These are phyloP conservation scores for Sebastes trivittatus DNA, from an alignment of 2,797 vertebrate species.

Conservation along the genomic window DNA sequence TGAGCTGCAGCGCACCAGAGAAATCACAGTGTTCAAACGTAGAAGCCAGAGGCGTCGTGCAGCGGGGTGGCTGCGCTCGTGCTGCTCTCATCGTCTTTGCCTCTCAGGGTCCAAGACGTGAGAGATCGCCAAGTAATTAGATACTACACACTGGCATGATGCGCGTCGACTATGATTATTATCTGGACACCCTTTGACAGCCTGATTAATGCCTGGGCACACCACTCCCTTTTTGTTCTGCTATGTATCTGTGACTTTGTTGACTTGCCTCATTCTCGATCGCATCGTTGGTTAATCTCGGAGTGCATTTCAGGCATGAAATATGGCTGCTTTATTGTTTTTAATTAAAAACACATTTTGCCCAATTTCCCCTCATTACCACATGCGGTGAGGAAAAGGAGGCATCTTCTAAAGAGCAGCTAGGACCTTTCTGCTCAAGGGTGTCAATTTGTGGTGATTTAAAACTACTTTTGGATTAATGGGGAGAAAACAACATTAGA, in stretches of 20 bases:
- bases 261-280: slow-evolving; percentile 32
- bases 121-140: slow-evolving; percentile 60
- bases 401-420: slow-evolving; percentile 35
- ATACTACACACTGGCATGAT: slow-evolving; percentile 32
- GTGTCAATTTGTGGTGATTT: slow-evolving; percentile 70
- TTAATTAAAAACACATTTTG: slow-evolving; percentile 78
- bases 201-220: slow-evolving; percentile 50
- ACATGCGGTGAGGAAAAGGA: slow-evolving; percentile 2
- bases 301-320: slow-evolving; percentile 42
- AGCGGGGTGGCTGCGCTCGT: slow-evolving; percentile 12
- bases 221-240: slow-evolving; percentile 6
- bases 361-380: slow-evolving; percentile 64
- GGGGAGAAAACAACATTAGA: slow-evolving; percentile 65
- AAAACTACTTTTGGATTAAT: slow-evolving; percentile 73
- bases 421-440: slow-evolving; percentile 47
- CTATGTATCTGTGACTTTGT: slow-evolving; percentile 37
- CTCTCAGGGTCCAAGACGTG: slow-evolving; percentile 47
- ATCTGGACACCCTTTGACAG: slow-evolving; percentile 43
- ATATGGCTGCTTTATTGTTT: slow-evolving; percentile 57
- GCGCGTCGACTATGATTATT: slow-evolving; percentile 53
- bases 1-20: slow-evolving; percentile 39
- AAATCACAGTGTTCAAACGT: slow-evolving; percentile 42
- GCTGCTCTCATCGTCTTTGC: slow-evolving; percentile 51
- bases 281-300: slow-evolving; percentile 43
- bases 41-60: slow-evolving; percentile 42